phyloP scores from a whole-genome alignment of 2,888 invertebrate species.

The Chrysolina americana region DNA sequence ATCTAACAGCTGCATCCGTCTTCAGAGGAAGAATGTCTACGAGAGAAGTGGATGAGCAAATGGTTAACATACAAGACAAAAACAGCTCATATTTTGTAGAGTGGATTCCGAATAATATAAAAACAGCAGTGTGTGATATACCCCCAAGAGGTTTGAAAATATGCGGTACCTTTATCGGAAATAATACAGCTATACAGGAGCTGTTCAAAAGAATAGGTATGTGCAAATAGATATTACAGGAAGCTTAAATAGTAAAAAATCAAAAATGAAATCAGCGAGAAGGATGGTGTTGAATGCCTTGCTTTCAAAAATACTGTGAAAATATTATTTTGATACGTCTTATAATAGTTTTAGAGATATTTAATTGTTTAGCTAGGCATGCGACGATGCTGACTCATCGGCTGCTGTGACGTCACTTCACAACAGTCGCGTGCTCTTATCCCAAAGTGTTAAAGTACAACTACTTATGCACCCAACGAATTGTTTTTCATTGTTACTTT shows the following conservation, averaged over 20 bases:
- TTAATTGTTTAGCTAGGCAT: no score
- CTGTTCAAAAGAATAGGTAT: constrained; percentile 76
- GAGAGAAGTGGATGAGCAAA: constrained; percentile 75
- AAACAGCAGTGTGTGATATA: constrained; percentile 82
- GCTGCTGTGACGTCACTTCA: no score
- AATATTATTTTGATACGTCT: no score
- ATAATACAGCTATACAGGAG: constrained; percentile 81
- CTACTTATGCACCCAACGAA: no score
- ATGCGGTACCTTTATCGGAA: constrained; percentile 79
- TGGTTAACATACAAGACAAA: constrained; percentile 78
- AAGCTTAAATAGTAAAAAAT: neutral
- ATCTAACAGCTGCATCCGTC: constrained; percentile 88
- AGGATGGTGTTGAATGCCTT: no score
- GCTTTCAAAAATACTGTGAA: no score
- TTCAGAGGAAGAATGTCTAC: constrained; percentile 82
- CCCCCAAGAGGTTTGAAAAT: constrained; percentile 80
- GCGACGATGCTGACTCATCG: no score
- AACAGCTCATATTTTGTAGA: constrained; percentile 79
- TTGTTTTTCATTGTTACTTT: no score
- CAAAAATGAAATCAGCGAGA: no score
- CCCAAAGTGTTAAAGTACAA: no score
- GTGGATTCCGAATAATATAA: constrained; percentile 81
- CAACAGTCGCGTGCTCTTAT: no score
- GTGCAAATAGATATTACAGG: neutral
- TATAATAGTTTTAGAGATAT: no score